These are phyloP conservation scores for Busseola fusca DNA, from an alignment of 2,888 invertebrate species.

Conservation along the genomic window DNA sequence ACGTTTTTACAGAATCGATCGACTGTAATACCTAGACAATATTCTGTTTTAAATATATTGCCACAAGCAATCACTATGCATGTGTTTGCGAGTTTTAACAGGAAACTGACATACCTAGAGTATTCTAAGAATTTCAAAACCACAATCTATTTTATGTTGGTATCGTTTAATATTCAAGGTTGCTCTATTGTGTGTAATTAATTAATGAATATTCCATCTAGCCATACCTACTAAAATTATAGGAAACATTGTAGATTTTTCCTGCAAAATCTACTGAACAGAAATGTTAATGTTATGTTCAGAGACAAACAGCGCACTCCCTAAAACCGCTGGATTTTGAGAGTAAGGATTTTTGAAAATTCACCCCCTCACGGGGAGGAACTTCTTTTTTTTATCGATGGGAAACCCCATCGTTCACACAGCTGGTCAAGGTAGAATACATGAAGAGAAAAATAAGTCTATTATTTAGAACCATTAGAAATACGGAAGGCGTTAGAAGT, in stretches of 20 bases:
- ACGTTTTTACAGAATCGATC: too few species aligned
- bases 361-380: too few species aligned
- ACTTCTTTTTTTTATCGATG: neutral
- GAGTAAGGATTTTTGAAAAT: neutral
- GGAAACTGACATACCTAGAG: conserved; percentile 23
- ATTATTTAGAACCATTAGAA: neutral
- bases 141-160: conserved; percentile 17
- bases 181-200: conserved; percentile 19
- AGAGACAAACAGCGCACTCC: neutral
- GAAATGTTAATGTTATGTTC: too few species aligned
- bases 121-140: conserved; percentile 44
- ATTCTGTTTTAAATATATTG: conserved; percentile 1
- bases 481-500: neutral
- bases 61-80: neutral
- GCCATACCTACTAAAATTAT: neutral
- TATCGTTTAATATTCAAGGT: conserved; percentile 45
- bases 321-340: neutral
- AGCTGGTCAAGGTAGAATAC: neutral
- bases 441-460: neutral
- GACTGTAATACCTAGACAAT: neutral
- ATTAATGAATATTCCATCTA: conserved; percentile 18
- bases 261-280: too few species aligned
- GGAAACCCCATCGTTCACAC: neutral
- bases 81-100: conserved; percentile 23
- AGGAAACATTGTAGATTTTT: neutral